phyloP scores from a whole-genome alignment of 2,888 invertebrate species.

The Craniophora ligustri region DNA sequence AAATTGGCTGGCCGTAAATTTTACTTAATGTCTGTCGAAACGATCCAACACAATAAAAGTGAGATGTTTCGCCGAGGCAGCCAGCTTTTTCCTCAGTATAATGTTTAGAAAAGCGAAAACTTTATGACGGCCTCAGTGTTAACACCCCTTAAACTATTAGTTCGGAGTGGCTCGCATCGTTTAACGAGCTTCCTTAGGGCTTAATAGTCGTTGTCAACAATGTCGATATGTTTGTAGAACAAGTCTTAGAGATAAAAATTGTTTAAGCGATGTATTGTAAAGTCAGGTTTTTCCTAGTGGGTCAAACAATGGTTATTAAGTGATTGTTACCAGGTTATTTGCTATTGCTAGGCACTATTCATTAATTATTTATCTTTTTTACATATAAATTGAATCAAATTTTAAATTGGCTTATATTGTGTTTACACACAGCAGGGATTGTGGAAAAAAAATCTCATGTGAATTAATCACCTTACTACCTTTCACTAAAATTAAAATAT shows the following conservation, averaged over 20 bases:
- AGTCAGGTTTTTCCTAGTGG: not conserved
- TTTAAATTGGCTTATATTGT: too few species aligned
- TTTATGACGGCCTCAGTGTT: conserved; percentile 64
- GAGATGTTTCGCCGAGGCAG: conserved; percentile 54
- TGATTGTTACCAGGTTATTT: too few species aligned
- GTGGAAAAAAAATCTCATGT: too few species aligned
- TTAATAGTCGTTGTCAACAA: conserved; percentile 14
- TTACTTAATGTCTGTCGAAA: conserved; percentile 72
- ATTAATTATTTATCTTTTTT: too few species aligned
- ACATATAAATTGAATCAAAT: too few species aligned
- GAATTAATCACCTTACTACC: too few species aligned
- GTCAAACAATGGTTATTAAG: not conserved
- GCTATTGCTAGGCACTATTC: too few species aligned
- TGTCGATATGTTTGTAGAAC: conserved; percentile 1
- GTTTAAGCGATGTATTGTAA: conserved; percentile 2
- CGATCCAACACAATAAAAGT: conserved; percentile 69
- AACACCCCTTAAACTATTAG: conserved; percentile 63
- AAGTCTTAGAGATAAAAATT: conserved; percentile 6
- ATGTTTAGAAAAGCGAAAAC: conserved; percentile 64
- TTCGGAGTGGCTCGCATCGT: conserved; percentile 43
- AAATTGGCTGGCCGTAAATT: conserved; percentile 76
- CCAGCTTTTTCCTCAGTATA: conserved; percentile 61
- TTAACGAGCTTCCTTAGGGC: conserved; percentile 48
- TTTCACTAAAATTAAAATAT: too few species aligned
- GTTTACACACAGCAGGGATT: too few species aligned